Conservation (phyloP, 1,140 invertebrate genomes). For the Campodea augens region DNA sequence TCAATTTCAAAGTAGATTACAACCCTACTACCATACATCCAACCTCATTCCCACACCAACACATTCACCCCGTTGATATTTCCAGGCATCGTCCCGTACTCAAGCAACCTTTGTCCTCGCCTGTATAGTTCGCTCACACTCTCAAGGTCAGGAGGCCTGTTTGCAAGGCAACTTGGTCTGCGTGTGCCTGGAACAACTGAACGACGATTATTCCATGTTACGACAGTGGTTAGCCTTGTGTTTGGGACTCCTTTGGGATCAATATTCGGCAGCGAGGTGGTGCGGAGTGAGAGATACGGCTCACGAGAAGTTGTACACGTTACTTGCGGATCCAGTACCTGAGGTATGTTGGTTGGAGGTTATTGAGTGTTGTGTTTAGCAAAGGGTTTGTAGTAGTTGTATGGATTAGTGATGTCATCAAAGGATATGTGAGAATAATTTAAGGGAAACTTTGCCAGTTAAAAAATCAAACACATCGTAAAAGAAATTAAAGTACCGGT, state of each 20-base stretch:
- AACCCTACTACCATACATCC: no score
- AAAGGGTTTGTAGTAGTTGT: no score
- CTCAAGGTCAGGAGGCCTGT: slow-evolving; percentile 67
- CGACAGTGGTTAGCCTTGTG: slow-evolving; percentile 85
- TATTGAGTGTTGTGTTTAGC: no score
- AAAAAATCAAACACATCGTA: no score
- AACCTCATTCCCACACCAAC: neutral
- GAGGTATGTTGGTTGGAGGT: no score
- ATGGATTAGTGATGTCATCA: no score
- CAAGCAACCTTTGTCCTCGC: slow-evolving; percentile 81
- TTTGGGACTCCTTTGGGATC: slow-evolving; percentile 82
- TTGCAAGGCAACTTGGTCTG: slow-evolving; percentile 70
- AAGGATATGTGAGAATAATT: no score
- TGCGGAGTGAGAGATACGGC: slow-evolving; percentile 86
- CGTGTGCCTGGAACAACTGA: slow-evolving; percentile 67
- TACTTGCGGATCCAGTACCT: slow-evolving; percentile 59
- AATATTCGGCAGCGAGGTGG: slow-evolving; percentile 85
- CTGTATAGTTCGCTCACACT: slow-evolving; percentile 77
- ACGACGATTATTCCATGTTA: slow-evolving; percentile 40
- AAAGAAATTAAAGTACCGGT: no score
- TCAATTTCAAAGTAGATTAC: no score
- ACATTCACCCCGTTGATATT: slow-evolving; percentile 10
- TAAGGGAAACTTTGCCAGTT: no score
- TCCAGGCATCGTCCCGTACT: slow-evolving; percentile 62
- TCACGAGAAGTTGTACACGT: slow-evolving; percentile 74